Evolutionary conservation across 2,888 invertebrate species (phyloP), one percentile per base, ranked within the genome.

Genomic region (Polydrusus pterygomalis): DNA sequence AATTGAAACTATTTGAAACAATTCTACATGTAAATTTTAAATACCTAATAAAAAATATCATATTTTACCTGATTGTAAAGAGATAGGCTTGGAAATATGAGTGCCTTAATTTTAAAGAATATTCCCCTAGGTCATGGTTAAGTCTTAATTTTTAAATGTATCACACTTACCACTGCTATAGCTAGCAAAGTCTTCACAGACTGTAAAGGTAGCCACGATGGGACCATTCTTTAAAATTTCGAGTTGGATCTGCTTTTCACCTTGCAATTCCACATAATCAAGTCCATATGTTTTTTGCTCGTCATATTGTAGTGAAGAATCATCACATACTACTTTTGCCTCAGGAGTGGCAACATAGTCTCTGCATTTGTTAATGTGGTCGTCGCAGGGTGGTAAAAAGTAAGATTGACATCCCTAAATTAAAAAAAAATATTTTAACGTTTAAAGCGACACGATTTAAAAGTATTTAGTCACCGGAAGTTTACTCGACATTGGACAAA

Each of bases 161-260:
- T 30, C 2, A 68, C 2, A 54, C 25, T 54, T 25, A 54, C 54
- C 54, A 25, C 25, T 54, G 11, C 40, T 51, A 20, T 70, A 70
- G 1, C n/a, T 20, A 38, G n/a, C 60, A 84, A 97, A 92, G 88
- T 97, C 97, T 40, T 92, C 90, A 82, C 94, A 97, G 3, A 97
- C 96, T 0, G 92, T 92, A 84, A 96, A 96, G 0, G 94, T 94
- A 1, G 90, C 96, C 88, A 96, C 96, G 0, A 96, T 95, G 0
- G 97, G 96, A 9, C 96, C 96, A 86, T 96, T 93, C 51, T 89
- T 91, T 89, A 92, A 92, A 75, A 97, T 91, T 87, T 97, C 97
- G 13, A 90, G 90, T 87, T 91, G 93, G 80, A 96, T 96, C 77
- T 93, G 90, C 3, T 89, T 87, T 63, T 68, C 75, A 3, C 49